phyloP scores from a whole-genome alignment of 2,113 vertebrate genomes.

The Montifringilla adamsi region DNA sequence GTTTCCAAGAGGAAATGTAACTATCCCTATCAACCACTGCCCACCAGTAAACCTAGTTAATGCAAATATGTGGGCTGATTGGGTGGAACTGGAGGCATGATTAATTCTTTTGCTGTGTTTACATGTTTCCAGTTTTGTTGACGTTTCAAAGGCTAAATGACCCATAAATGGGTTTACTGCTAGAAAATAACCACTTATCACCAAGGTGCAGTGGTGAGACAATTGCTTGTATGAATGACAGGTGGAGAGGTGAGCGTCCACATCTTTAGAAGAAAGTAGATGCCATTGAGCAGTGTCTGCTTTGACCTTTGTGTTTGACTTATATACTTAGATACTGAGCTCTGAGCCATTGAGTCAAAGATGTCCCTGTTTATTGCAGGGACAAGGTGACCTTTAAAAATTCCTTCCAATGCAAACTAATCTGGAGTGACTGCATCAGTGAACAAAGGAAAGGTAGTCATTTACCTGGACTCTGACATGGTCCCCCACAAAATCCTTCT shows the following conservation, averaged over 20 bases:
- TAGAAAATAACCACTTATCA: background rate
- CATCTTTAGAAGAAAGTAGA: background rate
- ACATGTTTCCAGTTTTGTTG: background rate
- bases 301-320: background rate
- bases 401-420: background rate
- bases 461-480: background rate
- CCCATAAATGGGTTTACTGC: background rate
- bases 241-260: background rate
- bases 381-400: background rate
- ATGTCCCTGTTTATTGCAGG: background rate
- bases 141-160: background rate
- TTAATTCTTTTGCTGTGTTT: background rate
- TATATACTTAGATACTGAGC: background rate
- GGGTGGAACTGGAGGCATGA: background rate
- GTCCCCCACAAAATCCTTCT: background rate
- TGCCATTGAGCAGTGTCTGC: background rate
- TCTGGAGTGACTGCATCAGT: background rate
- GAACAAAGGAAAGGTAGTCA: background rate
- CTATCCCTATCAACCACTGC: background rate
- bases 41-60: background rate
- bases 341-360: background rate
- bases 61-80: background rate
- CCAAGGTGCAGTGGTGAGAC: background rate
- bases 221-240: background rate
- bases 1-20: background rate